Percentiles rank a stretch among this genome's conserved stretches.
These are phyloP conservation scores for Patagioenas fasciata DNA, from an alignment of 2,113 vertebrate species.

Conservation along the genomic window DNA sequence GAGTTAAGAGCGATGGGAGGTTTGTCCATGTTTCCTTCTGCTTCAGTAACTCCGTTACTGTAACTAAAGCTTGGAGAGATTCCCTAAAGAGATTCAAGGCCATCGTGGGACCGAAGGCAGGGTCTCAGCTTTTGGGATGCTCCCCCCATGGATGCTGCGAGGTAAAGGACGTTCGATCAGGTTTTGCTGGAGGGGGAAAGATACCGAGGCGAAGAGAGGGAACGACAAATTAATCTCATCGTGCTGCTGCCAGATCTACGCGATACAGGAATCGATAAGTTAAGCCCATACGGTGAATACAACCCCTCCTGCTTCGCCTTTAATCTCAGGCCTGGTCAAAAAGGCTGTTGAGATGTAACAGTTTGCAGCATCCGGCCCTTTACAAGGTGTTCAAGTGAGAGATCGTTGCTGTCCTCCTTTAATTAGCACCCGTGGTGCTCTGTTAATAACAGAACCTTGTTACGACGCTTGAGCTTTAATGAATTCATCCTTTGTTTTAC, in stretches of 20 bases:
- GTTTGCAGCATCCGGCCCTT: background rate
- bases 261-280: background rate
- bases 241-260: background rate
- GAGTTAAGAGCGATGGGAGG: background rate
- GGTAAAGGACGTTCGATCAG: background rate
- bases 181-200: background rate
- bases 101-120: rapidly evolving
- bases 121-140: no score
- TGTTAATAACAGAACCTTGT: background rate
- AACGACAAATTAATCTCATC: background rate
- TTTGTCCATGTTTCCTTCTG: background rate
- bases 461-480: background rate
- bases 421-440: background rate
- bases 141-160: background rate
- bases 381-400: background rate
- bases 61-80: background rate
- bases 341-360: background rate
- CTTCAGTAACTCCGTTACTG: background rate
- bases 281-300: rapidly evolving
- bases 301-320: background rate
- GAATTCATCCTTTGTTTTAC: background rate
- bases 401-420: background rate
- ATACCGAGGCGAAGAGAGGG: background rate
- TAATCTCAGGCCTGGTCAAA: background rate
- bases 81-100: background rate